A percentile compares a stretch with the other conserved stretches of the same genome.
These are phyloP conservation scores for Melanotaenia boesemani DNA, from an alignment of 2,797 vertebrate genomes.

Conservation along the genomic window DNA sequence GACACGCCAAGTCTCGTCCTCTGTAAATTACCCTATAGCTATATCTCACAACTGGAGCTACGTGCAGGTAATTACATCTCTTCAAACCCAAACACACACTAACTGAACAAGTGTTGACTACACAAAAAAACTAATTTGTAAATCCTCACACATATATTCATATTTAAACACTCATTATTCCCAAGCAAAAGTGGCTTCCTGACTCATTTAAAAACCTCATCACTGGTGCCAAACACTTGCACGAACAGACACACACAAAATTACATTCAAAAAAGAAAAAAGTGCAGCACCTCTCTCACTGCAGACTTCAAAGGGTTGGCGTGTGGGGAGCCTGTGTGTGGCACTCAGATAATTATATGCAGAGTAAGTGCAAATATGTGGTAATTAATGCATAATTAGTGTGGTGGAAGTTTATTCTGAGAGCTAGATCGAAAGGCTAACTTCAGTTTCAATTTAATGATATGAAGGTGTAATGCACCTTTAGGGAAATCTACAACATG, in stretches of 20 bases:
- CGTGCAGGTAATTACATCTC: slow-evolving; percentile 39
- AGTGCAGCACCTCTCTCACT: slow-evolving; percentile 20
- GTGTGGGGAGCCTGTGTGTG: slow-evolving; percentile 28
- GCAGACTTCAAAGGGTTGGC: slow-evolving; percentile 49
- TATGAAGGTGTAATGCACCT: not conserved
- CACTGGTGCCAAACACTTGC: slow-evolving; percentile 7
- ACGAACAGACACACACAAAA: slow-evolving; percentile 36
- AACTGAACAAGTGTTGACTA: slow-evolving; percentile 3
- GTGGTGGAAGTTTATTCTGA: not conserved
- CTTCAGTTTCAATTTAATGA: not conserved
- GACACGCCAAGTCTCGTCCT: slow-evolving; percentile 63
- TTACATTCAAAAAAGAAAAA: slow-evolving; percentile 38
- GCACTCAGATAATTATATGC: slow-evolving; percentile 23
- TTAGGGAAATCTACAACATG: not conserved
- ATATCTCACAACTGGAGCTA: slow-evolving; percentile 20
- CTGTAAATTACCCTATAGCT: slow-evolving; percentile 45
- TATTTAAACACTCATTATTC: not conserved
- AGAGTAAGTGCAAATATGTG: slow-evolving; percentile 44
- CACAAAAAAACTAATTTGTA: slow-evolving; percentile 38
- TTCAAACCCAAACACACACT: slow-evolving; percentile 21
- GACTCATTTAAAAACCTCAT: slow-evolving; percentile 41
- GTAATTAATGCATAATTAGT: slow-evolving; percentile 38
- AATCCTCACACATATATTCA: not conserved
- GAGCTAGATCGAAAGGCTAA: not conserved
- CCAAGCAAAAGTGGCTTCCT: slow-evolving; percentile 22